Conservation (phyloP, 2,797 vertebrate genomes). For the Acridotheres tristis region DNA sequence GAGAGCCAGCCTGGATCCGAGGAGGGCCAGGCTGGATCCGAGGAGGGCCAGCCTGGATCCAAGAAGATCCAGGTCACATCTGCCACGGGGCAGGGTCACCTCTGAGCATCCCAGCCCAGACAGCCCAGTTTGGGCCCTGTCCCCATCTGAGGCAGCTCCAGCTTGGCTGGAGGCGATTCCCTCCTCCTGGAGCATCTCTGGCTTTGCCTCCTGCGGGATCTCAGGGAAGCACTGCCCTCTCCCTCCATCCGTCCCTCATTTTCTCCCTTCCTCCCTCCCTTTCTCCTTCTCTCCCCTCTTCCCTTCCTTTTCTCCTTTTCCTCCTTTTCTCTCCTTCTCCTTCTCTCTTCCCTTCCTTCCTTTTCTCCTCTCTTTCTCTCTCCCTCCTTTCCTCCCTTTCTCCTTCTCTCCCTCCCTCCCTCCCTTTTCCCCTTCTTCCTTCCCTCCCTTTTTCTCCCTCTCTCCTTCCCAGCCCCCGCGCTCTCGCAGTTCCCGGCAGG, state of each 20-base stretch:
- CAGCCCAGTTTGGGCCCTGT: background rate
- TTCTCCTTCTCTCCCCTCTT: no score
- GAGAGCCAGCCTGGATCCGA: background rate
- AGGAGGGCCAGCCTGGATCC: background rate
- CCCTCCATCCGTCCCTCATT: background rate
- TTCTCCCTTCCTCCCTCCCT: no score
- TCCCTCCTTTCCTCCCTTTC: no score
- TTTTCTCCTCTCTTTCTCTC: no score
- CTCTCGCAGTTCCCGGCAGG: background rate
- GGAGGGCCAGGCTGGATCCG: background rate
- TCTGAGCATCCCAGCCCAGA: background rate
- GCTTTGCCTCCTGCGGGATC: no score
- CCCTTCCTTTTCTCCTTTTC: no score
- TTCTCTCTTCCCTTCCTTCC: no score
- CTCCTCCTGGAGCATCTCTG: background rate
- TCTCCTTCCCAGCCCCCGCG: background rate
- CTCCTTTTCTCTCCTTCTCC: no score
- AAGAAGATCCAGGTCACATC: background rate
- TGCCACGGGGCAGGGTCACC: background rate
- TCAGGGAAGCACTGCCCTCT: background rate
- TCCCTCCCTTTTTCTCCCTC: no score
- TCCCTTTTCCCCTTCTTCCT: no score
- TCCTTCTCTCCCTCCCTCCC: no score
- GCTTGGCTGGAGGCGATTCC: background rate
- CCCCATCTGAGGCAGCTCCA: background rate